These are phyloP conservation scores for Galleria mellonella DNA, from an alignment of 1,140 invertebrate genomes.

Conservation along the genomic window DNA sequence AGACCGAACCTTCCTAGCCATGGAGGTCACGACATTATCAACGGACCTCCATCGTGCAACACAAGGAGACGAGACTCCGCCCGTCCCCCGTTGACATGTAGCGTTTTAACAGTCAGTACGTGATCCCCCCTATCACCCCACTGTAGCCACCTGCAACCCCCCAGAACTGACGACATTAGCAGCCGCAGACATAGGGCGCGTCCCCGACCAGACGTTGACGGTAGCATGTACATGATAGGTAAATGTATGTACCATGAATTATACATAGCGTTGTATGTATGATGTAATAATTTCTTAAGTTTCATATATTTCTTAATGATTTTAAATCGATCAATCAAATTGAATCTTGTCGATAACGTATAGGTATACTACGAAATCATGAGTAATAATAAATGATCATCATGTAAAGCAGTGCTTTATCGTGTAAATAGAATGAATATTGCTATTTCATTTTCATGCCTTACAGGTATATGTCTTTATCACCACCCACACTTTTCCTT, in stretches of 20 bases:
- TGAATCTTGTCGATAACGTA: no score
- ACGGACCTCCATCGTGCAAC: conserved; percentile 41
- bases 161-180: conserved; percentile 62
- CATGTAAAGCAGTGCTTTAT: no score
- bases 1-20: conserved; percentile 13
- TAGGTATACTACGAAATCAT: no score
- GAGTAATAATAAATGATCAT: no score
- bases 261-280: conserved; percentile 9
- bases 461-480: no score
- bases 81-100: conserved; percentile 58
- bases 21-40: conserved; percentile 60
- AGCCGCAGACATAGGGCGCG: conserved; percentile 62
- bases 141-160: conserved; percentile 9
- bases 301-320: no score
- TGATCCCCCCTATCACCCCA: conserved; percentile 21
- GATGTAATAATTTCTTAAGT: conserved; percentile 16
- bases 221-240: conserved; percentile 14
- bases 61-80: conserved; percentile 35
- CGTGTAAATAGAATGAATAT: no score
- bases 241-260: no score
- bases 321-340: no score
- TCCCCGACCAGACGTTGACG: conserved; percentile 48
- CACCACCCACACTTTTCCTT: no score
- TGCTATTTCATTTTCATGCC: no score
- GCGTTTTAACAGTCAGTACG: conserved; percentile 66